A percentile compares a stretch with the other conserved stretches of the same genome.
Conservation (phyloP, 2,113 vertebrate genomes). For the Dicentrarchus labrax region DNA sequence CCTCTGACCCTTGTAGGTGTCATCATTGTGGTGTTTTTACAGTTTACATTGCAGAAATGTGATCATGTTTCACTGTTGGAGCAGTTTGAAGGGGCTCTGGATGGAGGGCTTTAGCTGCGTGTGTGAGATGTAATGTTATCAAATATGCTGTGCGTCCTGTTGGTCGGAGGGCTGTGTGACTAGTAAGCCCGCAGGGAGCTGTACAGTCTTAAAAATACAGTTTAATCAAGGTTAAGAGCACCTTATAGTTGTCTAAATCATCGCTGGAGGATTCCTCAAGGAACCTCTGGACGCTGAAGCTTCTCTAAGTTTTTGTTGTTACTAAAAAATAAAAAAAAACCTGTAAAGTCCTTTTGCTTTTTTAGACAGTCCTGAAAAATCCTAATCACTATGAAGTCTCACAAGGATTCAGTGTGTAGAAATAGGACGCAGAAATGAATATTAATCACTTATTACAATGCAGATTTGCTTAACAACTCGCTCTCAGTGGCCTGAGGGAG, state of each 20-base stretch:
- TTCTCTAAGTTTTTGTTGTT: neutral
- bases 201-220: neutral
- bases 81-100: neutral
- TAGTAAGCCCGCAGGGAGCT: neutral
- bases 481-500: conserved; percentile 59
- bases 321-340: neutral
- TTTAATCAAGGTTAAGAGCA: conserved; percentile 1
- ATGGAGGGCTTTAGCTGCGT: conserved; percentile 14
- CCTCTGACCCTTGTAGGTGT: neutral
- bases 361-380: neutral
- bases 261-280: neutral
- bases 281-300: neutral
- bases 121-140: conserved; percentile 19
- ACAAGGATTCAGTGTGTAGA: conserved; percentile 31
- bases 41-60: conserved; percentile 4
- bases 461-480: conserved; percentile 72
- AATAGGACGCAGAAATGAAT: conserved; percentile 62
- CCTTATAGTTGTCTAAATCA: conserved; percentile 8
- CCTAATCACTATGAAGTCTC: neutral
- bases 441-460: conserved; percentile 74
- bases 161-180: neutral
- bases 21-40: neutral
- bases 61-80: neutral
- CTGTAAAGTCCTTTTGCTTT: conserved; percentile 1
- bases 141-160: neutral